phyloP scores from a whole-genome alignment of 2,113 vertebrate genomes.

The Apteryx owenii region DNA sequence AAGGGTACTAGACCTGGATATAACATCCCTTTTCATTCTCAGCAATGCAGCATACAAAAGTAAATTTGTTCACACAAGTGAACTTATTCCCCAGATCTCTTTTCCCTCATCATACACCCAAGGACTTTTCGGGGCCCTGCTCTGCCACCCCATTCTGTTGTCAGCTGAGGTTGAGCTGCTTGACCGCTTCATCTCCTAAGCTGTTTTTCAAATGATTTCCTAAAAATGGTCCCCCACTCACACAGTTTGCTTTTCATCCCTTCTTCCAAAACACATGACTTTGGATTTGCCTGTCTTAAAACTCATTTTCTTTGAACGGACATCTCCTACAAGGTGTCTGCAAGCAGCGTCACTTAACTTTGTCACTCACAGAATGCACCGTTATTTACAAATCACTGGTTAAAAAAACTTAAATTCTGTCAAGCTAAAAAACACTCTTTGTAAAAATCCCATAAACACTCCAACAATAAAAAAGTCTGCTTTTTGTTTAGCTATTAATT shows the following conservation, averaged over 20 bases:
- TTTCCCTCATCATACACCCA: not conserved
- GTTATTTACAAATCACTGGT: not conserved
- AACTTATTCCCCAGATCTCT: not conserved
- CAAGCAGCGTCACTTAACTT: not conserved
- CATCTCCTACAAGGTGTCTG: not conserved
- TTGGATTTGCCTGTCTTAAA: not conserved
- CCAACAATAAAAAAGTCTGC: not conserved
- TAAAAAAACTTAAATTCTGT: not conserved
- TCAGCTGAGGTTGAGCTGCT: not conserved
- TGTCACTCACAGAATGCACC: not conserved
- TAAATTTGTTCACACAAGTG: not conserved
- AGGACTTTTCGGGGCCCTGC: not conserved
- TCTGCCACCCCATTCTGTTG: not conserved
- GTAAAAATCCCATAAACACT: not conserved
- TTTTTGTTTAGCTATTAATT: not conserved
- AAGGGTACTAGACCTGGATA: not conserved
- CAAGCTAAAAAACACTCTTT: not conserved
- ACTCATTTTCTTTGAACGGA: not conserved
- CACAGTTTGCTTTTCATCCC: not conserved
- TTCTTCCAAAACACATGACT: not conserved
- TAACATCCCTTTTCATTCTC: not conserved
- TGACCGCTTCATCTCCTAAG: not conserved
- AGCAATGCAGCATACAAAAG: not conserved
- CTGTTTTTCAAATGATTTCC: not conserved
- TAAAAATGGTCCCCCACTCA: rapidly evolving